A percentile compares a stretch with the other conserved stretches of the same genome.
phyloP scores from a whole-genome alignment of 1,140 invertebrate genomes.

The Cecropterus lyciades region DNA sequence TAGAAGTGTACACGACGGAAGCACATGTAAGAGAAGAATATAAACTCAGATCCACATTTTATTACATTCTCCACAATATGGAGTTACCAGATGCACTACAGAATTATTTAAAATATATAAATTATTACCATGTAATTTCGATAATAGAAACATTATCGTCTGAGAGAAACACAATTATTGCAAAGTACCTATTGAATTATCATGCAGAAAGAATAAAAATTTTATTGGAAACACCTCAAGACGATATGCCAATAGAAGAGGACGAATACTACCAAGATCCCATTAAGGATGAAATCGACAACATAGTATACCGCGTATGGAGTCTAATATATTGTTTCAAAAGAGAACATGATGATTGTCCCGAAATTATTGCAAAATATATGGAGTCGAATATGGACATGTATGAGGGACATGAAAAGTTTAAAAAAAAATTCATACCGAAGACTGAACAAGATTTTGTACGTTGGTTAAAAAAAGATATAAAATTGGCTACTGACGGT shows the following conservation, averaged over 20 bases:
- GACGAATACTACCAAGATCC: neutral
- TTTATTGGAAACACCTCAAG: neutral
- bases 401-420: constrained; percentile 3
- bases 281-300: constrained; percentile 1
- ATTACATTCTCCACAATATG: constrained; percentile 52
- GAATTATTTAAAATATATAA: constrained; percentile 25
- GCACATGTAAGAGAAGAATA: constrained; percentile 32
- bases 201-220: constrained; percentile 29
- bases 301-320: neutral
- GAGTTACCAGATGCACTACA: constrained; percentile 43
- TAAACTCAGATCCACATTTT: constrained; percentile 49
- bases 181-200: constrained; percentile 45
- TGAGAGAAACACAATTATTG: constrained; percentile 45
- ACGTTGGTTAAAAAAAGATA: constrained; percentile 22
- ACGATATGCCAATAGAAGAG: neutral
- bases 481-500: constrained; percentile 1
- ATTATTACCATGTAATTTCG: constrained; percentile 38
- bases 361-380: constrained; percentile 5
- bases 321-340: constrained; percentile 12
- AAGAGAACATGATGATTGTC: constrained; percentile 15
- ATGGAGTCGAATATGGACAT: constrained; percentile 24
- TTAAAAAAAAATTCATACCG: constrained; percentile 4
- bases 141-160: constrained; percentile 41
- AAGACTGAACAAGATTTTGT: constrained; percentile 26
- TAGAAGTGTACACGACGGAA: constrained; percentile 48